These are phyloP conservation scores for Aplysina aerophoba DNA, from an alignment of 37 sponge, comb jelly and placozoan species.

Conservation along the genomic window DNA sequence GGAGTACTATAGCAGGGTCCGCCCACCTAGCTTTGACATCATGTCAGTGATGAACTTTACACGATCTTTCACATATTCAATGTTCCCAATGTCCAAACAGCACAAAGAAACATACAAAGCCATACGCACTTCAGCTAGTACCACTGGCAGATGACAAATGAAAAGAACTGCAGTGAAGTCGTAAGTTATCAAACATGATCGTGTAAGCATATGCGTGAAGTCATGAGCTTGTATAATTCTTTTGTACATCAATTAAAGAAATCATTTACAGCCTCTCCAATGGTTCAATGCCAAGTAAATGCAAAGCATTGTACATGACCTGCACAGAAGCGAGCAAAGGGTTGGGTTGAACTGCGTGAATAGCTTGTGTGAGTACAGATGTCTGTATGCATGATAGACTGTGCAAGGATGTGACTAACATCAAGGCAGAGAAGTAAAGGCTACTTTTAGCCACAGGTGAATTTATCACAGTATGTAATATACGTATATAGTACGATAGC, in stretches of 20 bases:
- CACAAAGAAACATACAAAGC: background rate
- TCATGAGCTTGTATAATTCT: background rate
- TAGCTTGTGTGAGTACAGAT: too few relatives aligned
- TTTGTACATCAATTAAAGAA: too few relatives aligned
- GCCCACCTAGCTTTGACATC: background rate
- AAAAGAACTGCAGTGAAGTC: background rate
- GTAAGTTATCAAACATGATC: background rate
- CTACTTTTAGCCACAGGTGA: too few relatives aligned
- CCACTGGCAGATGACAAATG: background rate
- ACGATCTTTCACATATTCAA: slow-evolving; percentile 15
- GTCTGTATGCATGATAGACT: too few relatives aligned
- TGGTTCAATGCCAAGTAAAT: slow-evolving; percentile 62
- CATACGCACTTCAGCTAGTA: background rate
- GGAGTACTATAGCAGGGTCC: slow-evolving; percentile 1
- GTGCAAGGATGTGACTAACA: too few relatives aligned
- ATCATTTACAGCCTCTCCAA: slow-evolving; percentile 54
- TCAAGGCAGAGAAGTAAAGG: too few relatives aligned
- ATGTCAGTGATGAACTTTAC: background rate
- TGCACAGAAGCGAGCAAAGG: background rate
- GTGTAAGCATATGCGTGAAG: too few relatives aligned
- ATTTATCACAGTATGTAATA: too few relatives aligned
- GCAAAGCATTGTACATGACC: slow-evolving; percentile 64
- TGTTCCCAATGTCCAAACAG: slow-evolving; percentile 29
- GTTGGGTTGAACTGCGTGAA: background rate
- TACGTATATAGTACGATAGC: too few relatives aligned